These are phyloP conservation scores for Hesperophylax magnus DNA, from an alignment of 1,140 invertebrate species.

Conservation along the genomic window DNA sequence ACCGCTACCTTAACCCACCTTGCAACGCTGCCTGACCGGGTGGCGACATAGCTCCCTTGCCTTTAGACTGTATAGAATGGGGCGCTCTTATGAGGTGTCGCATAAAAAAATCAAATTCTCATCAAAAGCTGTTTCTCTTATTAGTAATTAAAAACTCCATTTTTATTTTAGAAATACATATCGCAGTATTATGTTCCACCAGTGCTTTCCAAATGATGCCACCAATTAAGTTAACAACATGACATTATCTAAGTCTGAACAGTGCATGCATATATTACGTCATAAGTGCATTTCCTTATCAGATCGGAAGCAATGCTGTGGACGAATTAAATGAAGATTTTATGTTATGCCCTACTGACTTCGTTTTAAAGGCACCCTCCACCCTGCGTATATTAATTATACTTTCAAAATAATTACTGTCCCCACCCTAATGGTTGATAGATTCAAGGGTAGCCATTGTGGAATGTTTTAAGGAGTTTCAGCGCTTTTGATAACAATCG, in stretches of 20 bases:
- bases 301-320: background rate
- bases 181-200: too few species aligned
- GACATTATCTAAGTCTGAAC: background rate
- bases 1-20: too few species aligned
- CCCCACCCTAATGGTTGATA: background rate
- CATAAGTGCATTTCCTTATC: conserved; percentile 10
- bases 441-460: background rate
- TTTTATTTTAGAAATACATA: too few species aligned
- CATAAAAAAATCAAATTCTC: too few species aligned
- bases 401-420: background rate
- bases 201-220: background rate
- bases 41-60: too few species aligned
- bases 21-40: too few species aligned
- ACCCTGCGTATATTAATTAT: background rate
- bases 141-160: too few species aligned
- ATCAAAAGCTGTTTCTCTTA: too few species aligned
- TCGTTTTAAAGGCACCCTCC: conserved; percentile 2
- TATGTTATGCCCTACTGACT: conserved; percentile 20
- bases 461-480: conserved; percentile 24
- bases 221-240: background rate
- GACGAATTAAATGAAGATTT: conserved; percentile 7
- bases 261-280: background rate
- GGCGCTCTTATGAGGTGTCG: too few species aligned
- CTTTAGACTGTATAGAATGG: too few species aligned
- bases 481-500: conserved; percentile 24